Conservation (phyloP, 2,888 invertebrate species). For the Cyaniris semiargus region DNA sequence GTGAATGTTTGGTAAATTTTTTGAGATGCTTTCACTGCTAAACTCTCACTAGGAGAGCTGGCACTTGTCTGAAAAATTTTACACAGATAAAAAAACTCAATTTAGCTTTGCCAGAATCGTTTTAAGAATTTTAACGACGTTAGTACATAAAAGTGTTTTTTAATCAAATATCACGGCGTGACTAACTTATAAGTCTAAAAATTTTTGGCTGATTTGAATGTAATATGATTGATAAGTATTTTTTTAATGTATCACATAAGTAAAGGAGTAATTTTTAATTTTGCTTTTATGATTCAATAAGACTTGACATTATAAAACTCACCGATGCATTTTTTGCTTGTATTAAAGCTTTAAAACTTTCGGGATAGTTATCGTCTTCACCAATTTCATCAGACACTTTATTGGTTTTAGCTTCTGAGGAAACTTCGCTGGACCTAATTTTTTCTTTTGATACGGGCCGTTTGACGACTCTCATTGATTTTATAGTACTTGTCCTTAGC, state of each 20-base stretch:
- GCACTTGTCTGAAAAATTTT: constrained; percentile 68
- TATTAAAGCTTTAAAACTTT: constrained; percentile 83
- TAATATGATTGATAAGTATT: too few relatives aligned
- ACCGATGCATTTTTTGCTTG: constrained; percentile 81
- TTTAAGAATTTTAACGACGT: not conserved
- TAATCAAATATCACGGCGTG: not conserved
- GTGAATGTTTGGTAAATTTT: constrained; percentile 70
- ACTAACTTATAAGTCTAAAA: too few relatives aligned
- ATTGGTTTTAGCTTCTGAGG: not conserved
- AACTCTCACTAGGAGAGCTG: constrained; percentile 73
- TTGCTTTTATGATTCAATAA: not conserved
- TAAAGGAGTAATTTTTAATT: not conserved
- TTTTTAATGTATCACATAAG: not conserved
- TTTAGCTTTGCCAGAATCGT: not conserved
- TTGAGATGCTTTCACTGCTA: constrained; percentile 77
- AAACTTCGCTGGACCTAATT: constrained; percentile 45
- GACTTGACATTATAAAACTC: constrained; percentile 46
- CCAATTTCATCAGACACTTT: constrained; percentile 74
- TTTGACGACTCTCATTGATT: constrained; percentile 59
- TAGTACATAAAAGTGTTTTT: not conserved
- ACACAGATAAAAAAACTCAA: constrained; percentile 19
- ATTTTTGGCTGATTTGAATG: too few relatives aligned
- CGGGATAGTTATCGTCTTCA: constrained; percentile 84
- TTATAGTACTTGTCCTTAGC: constrained; percentile 54
- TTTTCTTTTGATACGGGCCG: constrained; percentile 58